These are phyloP conservation scores for Macropis europaea DNA, from an alignment of 2,888 invertebrate species.

Conservation along the genomic window DNA sequence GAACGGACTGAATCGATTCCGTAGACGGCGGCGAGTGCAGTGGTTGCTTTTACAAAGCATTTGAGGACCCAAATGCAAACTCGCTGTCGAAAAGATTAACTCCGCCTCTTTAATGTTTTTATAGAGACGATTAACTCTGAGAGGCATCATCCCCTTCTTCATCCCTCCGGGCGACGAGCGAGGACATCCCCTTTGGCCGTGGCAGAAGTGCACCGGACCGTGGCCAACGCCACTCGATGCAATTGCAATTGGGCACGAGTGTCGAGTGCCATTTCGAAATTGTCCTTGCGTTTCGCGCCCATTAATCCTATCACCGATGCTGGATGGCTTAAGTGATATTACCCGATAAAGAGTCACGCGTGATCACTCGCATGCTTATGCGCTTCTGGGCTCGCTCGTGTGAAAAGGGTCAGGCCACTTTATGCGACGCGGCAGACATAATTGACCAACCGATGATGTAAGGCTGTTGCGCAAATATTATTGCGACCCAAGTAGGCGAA, in stretches of 20 bases:
- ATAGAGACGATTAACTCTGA: constrained; percentile 46
- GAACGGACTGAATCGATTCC: constrained; percentile 24
- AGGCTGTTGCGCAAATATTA: too few species aligned
- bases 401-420: background rate
- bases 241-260: constrained; percentile 63
- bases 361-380: constrained; percentile 33
- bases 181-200: constrained; percentile 32
- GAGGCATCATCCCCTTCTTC: constrained; percentile 15
- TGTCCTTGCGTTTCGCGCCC: constrained; percentile 58
- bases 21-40: background rate
- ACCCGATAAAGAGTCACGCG: constrained; percentile 60
- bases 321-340: constrained; percentile 60
- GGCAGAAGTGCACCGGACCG: constrained; percentile 43
- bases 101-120: constrained; percentile 52
- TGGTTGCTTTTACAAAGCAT: constrained; percentile 46
- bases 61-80: constrained; percentile 34
- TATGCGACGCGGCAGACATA: background rate
- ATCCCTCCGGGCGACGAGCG: background rate
- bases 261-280: constrained; percentile 63
- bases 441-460: too few species aligned
- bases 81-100: constrained; percentile 48
- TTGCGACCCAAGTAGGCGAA: too few species aligned
- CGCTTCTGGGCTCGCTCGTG: background rate
- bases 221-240: constrained; percentile 59
- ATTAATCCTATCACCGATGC: constrained; percentile 56